Base-by-base conservation (phyloP, 2,797 vertebrate genomes). In the Platyrinchus mystaceus region DNA sequence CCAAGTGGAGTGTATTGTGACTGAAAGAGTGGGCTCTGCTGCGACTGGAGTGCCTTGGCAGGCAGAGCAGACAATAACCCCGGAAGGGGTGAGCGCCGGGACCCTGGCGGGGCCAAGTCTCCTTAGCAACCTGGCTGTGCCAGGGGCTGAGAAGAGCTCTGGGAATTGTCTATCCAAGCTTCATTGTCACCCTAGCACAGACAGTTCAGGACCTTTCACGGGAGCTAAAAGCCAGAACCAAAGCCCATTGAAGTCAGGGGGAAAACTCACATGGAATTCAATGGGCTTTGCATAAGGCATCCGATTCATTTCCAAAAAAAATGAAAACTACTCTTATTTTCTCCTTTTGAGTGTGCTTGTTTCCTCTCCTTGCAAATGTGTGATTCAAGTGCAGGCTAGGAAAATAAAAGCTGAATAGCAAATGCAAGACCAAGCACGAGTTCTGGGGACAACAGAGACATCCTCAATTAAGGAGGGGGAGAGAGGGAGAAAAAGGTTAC, bases 141-240 rank as follows among this genome's bases (percentile, higher is more conserved):
- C 64, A 70, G 76, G 52, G 60, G 60, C 89, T 91, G 70, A 41
- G 96, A 93, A 93, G 93, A 95, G 93, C 93, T 90, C 91, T 52
- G 83, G 83, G 16, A 88, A 96, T 93, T 92, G 93, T 95, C 91
- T 95, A 30, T 59, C 93, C 94, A 67, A 93, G 78, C 28, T 75
- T 94, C 83, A 80, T 63, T 6, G 59, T 68, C 96, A 91, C 83
- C 96, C 94, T 2, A 96, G 86, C 83, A 88, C 94, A 95, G 95
- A 96, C 60, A 95, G 96, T 95, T 95, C 96, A 95, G 88, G 96
- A 96, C 96, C 94, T 89, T 96, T 92, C 94, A 95, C 24, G 2
- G 70, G 88, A 96, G 96, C 94, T 96, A 95, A 96, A 96, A 96
- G 95, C 93, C 96, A 95, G 96, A 96, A 86, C 80, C 95, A 93